Conservation (phyloP, 2,113 vertebrate genomes). For the Thomomys bottae region DNA sequence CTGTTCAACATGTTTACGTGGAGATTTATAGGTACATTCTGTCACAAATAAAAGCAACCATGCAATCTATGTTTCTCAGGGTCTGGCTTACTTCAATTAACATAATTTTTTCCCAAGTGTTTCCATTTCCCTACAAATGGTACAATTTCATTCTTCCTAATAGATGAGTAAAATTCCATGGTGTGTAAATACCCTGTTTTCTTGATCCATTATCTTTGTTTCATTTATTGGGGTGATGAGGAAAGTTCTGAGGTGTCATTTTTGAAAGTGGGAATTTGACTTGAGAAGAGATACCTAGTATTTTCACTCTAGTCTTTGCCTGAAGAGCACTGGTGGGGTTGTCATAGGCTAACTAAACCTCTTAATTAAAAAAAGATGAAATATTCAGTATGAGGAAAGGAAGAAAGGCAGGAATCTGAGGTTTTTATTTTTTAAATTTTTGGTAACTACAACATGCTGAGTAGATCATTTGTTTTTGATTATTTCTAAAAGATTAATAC, state of each 20-base stretch:
- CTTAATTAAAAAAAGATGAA: constrained; percentile 71
- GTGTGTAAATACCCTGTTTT: too few relatives aligned
- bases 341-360: constrained; percentile 32
- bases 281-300: constrained; percentile 44
- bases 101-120: too few relatives aligned
- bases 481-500: constrained; percentile 77
- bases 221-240: constrained; percentile 6
- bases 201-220: not conserved
- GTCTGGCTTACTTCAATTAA: too few relatives aligned
- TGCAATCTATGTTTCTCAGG: too few relatives aligned
- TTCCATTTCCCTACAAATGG: too few relatives aligned
- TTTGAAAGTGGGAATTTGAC: constrained; percentile 62
- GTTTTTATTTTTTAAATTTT: not conserved
- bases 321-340: constrained; percentile 45
- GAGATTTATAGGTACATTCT: too few relatives aligned
- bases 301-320: constrained; percentile 24
- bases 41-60: too few relatives aligned
- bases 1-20: too few relatives aligned
- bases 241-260: constrained; percentile 45
- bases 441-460: constrained; percentile 53
- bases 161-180: too few relatives aligned
- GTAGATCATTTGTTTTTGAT: constrained; percentile 75
- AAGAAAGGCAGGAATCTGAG: constrained; percentile 38
- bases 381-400: constrained; percentile 38
- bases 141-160: too few relatives aligned